These are phyloP conservation scores for Lordiphosa mommai DNA, from an alignment of 1,140 invertebrate genomes.

Conservation along the genomic window DNA sequence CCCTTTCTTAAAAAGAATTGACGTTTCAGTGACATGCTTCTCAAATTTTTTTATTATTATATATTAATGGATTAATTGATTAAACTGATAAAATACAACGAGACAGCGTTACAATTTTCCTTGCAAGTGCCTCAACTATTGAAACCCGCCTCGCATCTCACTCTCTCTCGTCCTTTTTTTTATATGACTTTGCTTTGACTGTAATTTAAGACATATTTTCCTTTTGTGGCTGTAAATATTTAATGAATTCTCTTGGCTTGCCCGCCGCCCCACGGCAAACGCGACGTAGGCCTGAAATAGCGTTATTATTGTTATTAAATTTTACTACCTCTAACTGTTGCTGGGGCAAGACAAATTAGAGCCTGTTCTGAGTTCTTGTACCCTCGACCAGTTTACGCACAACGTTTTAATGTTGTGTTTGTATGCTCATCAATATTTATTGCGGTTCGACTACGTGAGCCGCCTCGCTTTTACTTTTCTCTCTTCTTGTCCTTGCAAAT, in stretches of 20 bases:
- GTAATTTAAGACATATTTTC: conserved; percentile 62
- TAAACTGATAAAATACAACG: too few species aligned
- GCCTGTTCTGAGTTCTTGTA: background rate
- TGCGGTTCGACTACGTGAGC: conserved; percentile 73
- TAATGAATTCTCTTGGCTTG: conserved; percentile 50
- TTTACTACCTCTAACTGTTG: conserved; percentile 72
- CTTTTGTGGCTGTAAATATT: conserved; percentile 66
- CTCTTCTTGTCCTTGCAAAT: conserved; percentile 45
- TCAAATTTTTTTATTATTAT: too few species aligned
- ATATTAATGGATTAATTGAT: too few species aligned
- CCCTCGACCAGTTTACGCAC: conserved; percentile 50
- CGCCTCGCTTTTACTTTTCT: conserved; percentile 1
- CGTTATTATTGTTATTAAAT: conserved; percentile 77
- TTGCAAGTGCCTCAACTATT: too few species aligned
- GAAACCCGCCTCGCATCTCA: background rate
- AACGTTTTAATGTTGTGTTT: conserved; percentile 76
- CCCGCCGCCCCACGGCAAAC: too few species aligned
- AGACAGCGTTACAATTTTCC: too few species aligned
- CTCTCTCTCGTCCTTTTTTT: background rate
- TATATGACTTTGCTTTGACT: conserved; percentile 17
- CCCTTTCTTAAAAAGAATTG: too few species aligned
- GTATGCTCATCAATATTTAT: conserved; percentile 76
- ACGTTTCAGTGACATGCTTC: too few species aligned
- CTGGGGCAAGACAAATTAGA: conserved; percentile 52
- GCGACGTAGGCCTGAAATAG: conserved; percentile 29